Evolutionary conservation across 2,888 invertebrate species (phyloP), one percentile per base, ranked within the genome.

Genomic region (Patella caerulea): DNA sequence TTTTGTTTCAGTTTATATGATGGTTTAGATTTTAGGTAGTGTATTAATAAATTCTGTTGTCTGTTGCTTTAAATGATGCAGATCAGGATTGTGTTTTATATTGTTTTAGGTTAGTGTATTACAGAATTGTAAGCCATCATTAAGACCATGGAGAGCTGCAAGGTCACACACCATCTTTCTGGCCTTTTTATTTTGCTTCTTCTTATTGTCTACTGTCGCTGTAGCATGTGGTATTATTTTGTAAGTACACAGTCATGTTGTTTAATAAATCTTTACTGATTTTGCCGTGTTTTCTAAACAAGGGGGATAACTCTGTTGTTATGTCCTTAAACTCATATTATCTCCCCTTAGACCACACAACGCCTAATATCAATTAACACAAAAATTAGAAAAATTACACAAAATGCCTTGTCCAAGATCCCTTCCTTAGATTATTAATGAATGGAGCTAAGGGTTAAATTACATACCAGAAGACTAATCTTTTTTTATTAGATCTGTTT

Each of bases 111-210:
- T 92, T 78, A 93, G 94, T 78, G 93, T 95, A 0, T 85, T 94
- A 76, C 91, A 93, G 78, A 94, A 94, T 81, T 95, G 95, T 87
- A 94, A 94, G 86, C 95, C 95, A 14, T 94, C 95, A 0, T 93
- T 93, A 9, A 93, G 93, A 83, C 92, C 94, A 0, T 95, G 95
- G 95, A 91, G 94, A 76, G 95, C 95, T 2, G 94, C 96, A 17
- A 95, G 95, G 88, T 95, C 95, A 0, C 94, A 96, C 88, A 96
- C 96, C 0, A 93, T 95, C 77, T 94, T 96, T 84, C 93, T 91
- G 53, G 86, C 82, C 5, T 87, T 90, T 79, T 85, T 91, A 7
- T 90, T 91, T 75, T 78, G 88, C 11, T 88, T 89, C 85, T 90
- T 90, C 76, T 80, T 91, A 11, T 79, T 90, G 70, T 84, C 88